These are phyloP conservation scores for Orchesella cincta DNA, from an alignment of 1,140 invertebrate species.

Conservation along the genomic window DNA sequence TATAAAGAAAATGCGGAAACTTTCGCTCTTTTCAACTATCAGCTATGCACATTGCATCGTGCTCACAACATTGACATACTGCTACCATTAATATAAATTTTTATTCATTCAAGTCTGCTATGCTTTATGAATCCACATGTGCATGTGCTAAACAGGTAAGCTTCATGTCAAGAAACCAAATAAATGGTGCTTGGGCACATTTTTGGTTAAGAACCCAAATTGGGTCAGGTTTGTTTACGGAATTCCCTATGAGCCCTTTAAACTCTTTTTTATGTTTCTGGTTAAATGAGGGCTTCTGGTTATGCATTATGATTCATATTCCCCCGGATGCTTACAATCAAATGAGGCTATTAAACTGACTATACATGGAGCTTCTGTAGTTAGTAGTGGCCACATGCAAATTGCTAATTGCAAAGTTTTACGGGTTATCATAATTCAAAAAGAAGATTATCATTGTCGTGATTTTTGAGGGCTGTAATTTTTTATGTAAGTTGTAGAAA, in stretches of 20 bases:
- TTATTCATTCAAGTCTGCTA: background rate
- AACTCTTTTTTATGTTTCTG: background rate
- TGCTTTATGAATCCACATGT: background rate
- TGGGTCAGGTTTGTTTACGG: slow-evolving; percentile 4
- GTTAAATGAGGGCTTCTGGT: background rate
- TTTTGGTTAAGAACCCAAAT: background rate
- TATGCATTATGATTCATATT: background rate
- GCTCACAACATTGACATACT: background rate
- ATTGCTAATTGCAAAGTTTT: background rate
- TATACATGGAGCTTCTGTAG: background rate
- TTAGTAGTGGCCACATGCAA: too few relatives aligned
- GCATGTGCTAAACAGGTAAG: background rate
- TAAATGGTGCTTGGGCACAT: background rate
- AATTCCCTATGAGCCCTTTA: background rate
- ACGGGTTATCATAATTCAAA: too few relatives aligned
- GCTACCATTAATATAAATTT: background rate
- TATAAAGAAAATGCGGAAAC: background rate
- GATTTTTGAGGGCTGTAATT: too few relatives aligned
- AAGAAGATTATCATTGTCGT: too few relatives aligned
- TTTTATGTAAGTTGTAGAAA: too few relatives aligned
- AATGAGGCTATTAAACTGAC: background rate
- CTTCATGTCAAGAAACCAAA: background rate
- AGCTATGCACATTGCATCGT: background rate
- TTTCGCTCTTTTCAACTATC: background rate
- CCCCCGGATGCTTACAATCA: background rate